phyloP scores from a whole-genome alignment of 2,113 vertebrate species.

The Lonchura striata region DNA sequence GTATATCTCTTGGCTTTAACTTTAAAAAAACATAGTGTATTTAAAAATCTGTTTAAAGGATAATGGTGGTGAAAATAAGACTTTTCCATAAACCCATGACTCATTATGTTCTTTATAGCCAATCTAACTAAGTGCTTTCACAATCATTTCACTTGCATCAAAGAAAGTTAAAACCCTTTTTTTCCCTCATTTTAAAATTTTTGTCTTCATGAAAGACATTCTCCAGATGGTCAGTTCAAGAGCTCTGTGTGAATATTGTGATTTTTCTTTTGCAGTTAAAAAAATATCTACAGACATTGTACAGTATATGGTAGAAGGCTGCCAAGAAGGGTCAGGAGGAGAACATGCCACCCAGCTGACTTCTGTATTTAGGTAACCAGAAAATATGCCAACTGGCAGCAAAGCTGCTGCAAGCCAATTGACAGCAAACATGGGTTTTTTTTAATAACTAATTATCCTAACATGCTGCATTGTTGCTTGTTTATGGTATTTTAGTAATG shows the following conservation, averaged over 20 bases:
- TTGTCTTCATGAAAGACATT: constrained; percentile 49
- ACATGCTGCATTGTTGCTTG: constrained; percentile 70
- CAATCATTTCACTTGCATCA: not conserved
- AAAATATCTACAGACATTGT: constrained; percentile 85
- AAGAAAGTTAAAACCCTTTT: not conserved
- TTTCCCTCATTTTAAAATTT: constrained; percentile 12
- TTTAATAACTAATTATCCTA: constrained; percentile 68
- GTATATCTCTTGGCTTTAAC: not conserved
- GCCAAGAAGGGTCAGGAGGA: constrained; percentile 74
- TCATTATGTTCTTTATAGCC: constrained; percentile 14
- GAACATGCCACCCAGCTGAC: constrained; percentile 80
- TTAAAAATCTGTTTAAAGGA: constrained; percentile 18
- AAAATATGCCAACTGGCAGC: constrained; percentile 69
- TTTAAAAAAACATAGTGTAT: not conserved
- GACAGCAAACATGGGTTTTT: constrained; percentile 73
- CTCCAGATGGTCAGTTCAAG: constrained; percentile 74
- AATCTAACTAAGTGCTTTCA: not conserved
- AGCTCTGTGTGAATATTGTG: constrained; percentile 57
- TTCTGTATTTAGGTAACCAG: constrained; percentile 85
- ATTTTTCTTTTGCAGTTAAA: constrained; percentile 83
- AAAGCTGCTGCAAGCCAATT: constrained; percentile 58
- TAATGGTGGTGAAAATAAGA: not conserved
- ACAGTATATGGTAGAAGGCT: constrained; percentile 86
- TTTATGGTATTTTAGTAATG: constrained; percentile 59
- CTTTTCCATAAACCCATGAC: not conserved